phyloP scores from a whole-genome alignment of 2,888 invertebrate genomes.

The Amaurobius ferox region DNA sequence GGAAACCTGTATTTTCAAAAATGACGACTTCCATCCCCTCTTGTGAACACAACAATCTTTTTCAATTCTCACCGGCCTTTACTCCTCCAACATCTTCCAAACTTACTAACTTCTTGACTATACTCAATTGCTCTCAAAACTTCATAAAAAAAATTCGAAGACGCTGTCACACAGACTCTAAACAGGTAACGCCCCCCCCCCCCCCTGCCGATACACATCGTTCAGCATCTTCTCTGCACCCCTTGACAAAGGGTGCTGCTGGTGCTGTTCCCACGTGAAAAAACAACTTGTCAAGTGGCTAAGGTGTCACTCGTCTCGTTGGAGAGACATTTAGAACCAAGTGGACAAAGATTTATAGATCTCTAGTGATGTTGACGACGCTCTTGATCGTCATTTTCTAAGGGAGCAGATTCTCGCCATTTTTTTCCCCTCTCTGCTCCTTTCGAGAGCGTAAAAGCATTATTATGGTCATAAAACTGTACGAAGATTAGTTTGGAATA shows the following conservation, averaged over 20 bases:
- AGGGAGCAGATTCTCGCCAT: background rate
- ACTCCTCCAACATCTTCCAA: too few species aligned
- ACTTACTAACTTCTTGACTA: background rate
- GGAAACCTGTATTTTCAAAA: too few species aligned
- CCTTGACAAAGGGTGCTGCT: constrained; percentile 12
- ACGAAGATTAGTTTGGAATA: too few species aligned
- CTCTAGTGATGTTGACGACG: background rate
- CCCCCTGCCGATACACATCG: background rate
- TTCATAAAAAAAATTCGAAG: background rate
- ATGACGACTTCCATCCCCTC: too few species aligned
- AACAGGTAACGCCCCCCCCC: background rate
- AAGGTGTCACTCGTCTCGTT: constrained; percentile 26
- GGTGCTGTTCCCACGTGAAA: constrained; percentile 64
- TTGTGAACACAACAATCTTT: too few species aligned
- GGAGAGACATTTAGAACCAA: constrained; percentile 62
- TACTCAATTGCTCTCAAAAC: background rate
- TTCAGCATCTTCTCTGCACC: background rate
- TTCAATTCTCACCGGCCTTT: too few species aligned
- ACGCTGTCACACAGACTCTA: background rate
- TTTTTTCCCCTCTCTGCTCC: background rate
- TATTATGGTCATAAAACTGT: background rate
- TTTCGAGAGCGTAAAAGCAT: background rate
- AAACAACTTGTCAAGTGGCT: constrained; percentile 60
- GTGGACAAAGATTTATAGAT: constrained; percentile 68
- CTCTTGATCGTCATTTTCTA: background rate